These are phyloP conservation scores for Rhogogaster chlorosoma DNA, from an alignment of 2,888 invertebrate genomes.

Conservation along the genomic window DNA sequence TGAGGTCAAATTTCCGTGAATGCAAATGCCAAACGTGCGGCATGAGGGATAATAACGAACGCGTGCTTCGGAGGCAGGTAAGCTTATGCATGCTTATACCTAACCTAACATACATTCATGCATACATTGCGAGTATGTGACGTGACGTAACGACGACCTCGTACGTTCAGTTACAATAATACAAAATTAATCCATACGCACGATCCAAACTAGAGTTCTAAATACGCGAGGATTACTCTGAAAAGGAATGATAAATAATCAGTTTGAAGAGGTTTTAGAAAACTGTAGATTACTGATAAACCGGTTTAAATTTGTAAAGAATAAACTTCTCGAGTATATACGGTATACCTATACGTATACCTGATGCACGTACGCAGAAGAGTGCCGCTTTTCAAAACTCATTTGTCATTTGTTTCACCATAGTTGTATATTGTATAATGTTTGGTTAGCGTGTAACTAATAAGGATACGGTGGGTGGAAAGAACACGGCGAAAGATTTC, in stretches of 20 bases:
- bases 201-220: background rate
- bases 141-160: slow-evolving; percentile 32
- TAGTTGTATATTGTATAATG: slow-evolving; percentile 12
- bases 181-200: background rate
- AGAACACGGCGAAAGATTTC: slow-evolving; percentile 29
- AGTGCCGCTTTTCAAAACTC: background rate
- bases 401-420: slow-evolving; percentile 24
- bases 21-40: slow-evolving; percentile 60
- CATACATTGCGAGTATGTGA: background rate
- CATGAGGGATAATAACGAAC: slow-evolving; percentile 23
- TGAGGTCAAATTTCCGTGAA: slow-evolving; percentile 63
- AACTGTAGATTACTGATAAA: slow-evolving; percentile 1
- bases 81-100: slow-evolving; percentile 16
- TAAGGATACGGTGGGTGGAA: slow-evolving; percentile 4
- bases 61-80: slow-evolving; percentile 9
- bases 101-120: background rate
- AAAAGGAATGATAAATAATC: background rate
- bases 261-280: background rate
- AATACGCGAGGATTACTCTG: background rate
- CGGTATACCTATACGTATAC: background rate
- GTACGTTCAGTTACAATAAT: slow-evolving; percentile 7
- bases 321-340: background rate
- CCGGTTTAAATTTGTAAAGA: background rate
- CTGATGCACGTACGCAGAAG: background rate
- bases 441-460: slow-evolving; percentile 4